These are phyloP conservation scores for Alsophila aescularia DNA, from an alignment of 2,888 invertebrate genomes.

Conservation along the genomic window DNA sequence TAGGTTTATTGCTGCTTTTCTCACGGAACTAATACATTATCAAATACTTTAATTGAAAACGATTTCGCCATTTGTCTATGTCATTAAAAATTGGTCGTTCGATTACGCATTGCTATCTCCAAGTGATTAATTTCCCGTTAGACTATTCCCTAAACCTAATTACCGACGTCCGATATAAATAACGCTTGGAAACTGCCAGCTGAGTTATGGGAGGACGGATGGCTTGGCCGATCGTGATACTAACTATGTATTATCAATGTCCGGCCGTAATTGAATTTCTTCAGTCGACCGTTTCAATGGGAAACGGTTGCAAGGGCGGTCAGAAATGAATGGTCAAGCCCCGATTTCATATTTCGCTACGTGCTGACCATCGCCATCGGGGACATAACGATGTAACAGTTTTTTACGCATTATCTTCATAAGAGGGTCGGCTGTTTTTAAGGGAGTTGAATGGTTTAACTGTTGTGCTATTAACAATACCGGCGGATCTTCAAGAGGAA, in stretches of 20 bases:
- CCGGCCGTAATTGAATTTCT: conserved; percentile 58
- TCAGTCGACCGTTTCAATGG: conserved; percentile 60
- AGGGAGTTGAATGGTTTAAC: conserved; percentile 78
- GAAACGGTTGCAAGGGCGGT: conserved; percentile 70
- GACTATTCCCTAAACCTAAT: conserved; percentile 55
- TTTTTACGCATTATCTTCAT: conserved; percentile 78
- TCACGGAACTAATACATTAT: conserved; percentile 83
- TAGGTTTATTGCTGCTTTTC: conserved; percentile 84
- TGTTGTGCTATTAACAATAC: conserved; percentile 78
- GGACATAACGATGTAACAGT: conserved; percentile 73
- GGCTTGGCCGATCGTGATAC: too few species aligned
- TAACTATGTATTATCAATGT: too few species aligned
- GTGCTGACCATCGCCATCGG: conserved; percentile 66
- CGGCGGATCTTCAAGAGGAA: conserved; percentile 77
- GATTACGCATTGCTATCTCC: conserved; percentile 56
- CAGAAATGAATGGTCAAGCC: conserved; percentile 76
- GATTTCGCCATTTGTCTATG: conserved; percentile 76
- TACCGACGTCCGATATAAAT: conserved; percentile 46
- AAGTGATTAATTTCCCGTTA: conserved; percentile 57
- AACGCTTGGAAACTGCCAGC: conserved; percentile 40
- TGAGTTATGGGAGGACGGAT: conserved; percentile 57
- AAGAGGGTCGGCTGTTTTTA: conserved; percentile 76
- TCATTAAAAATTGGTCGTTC: conserved; percentile 61
- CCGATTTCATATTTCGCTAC: conserved; percentile 69
- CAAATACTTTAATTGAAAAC: conserved; percentile 78